Conservation (phyloP, 2,888 invertebrate genomes). For the Ligdia adustata region DNA sequence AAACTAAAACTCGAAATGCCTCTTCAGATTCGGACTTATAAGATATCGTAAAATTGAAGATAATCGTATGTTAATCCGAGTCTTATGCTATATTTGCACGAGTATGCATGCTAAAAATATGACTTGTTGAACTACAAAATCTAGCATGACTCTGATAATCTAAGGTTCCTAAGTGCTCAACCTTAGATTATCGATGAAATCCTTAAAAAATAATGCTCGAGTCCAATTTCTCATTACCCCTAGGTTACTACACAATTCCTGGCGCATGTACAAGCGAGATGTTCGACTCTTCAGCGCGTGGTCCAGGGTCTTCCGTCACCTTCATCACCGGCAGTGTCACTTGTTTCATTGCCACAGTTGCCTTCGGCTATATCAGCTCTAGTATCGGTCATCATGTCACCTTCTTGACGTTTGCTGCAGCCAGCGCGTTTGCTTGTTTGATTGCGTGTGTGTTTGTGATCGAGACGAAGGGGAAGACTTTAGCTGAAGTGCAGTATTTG, state of each 20-base stretch:
- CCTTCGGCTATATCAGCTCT: slow-evolving; percentile 9
- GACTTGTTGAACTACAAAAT: too few species aligned
- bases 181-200: too few species aligned
- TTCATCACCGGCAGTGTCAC: slow-evolving; percentile 1
- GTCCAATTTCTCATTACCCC: too few species aligned
- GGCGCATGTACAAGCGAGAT: slow-evolving; percentile 38
- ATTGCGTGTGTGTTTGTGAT: slow-evolving; percentile 19
- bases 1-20: too few species aligned
- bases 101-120: too few species aligned
- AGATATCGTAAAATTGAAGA: too few species aligned
- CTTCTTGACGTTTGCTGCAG: slow-evolving; percentile 21
- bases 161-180: too few species aligned
- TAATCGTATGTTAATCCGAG: too few species aligned
- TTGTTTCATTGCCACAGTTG: slow-evolving; percentile 12
- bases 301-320: slow-evolving; percentile 11
- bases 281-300: slow-evolving; percentile 35
- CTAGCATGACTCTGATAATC: too few species aligned
- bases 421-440: slow-evolving; percentile 18
- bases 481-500: slow-evolving; percentile 88
- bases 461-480: slow-evolving; percentile 91
- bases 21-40: too few species aligned
- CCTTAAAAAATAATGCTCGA: too few species aligned
- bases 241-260: slow-evolving; percentile 10
- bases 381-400: slow-evolving; percentile 19
- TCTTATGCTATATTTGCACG: too few species aligned